A percentile compares a stretch with the other conserved stretches of the same genome.
Evolutionary conservation across 2,888 invertebrate genomes (phyloP).

Genomic region (Tuta absoluta): DNA sequence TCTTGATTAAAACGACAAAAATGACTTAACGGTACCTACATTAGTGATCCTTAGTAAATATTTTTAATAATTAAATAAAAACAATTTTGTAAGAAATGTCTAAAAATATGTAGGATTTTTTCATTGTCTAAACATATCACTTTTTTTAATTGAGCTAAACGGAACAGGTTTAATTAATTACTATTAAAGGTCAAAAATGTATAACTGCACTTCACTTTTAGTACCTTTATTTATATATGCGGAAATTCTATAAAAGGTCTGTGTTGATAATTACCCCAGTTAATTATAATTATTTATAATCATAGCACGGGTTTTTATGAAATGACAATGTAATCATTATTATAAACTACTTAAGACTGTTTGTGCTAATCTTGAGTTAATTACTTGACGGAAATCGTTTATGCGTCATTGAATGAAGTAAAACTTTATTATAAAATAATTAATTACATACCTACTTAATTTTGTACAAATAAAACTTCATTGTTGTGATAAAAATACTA

Average conservation of each 20-base stretch:
- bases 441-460: neutral
- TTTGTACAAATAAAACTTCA: no score
- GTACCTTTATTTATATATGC: conserved; percentile 11
- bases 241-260: conserved; percentile 24
- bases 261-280: conserved; percentile 20
- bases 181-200: conserved; percentile 8
- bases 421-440: neutral
- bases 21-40: no score
- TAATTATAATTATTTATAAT: conserved; percentile 21
- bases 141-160: neutral
- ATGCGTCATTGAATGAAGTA: neutral
- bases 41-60: no score
- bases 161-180: neutral
- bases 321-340: conserved; percentile 17
- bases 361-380: neutral
- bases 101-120: neutral
- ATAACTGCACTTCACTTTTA: neutral
- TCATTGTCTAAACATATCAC: neutral
- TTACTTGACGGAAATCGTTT: neutral
- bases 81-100: neutral
- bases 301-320: conserved; percentile 9
- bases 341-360: conserved; percentile 4
- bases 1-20: no score
- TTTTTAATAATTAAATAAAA: no score
- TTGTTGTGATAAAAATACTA: no score